These are phyloP conservation scores for Mandrillus leucophaeus DNA, from an alignment of 2,113 vertebrate species.

Conservation along the genomic window DNA sequence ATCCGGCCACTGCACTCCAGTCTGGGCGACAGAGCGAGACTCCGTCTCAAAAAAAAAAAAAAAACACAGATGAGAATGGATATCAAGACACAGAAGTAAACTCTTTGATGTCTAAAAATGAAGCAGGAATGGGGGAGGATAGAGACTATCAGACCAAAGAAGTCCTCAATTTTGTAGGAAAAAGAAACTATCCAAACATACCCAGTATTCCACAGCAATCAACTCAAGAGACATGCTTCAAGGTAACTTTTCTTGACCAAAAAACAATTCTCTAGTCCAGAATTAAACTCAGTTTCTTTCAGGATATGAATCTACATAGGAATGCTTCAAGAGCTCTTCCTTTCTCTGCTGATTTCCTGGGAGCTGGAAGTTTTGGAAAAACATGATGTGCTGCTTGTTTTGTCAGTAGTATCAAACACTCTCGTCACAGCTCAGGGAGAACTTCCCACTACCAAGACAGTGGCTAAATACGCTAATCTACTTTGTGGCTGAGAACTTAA, in stretches of 20 bases:
- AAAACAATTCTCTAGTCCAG: background rate
- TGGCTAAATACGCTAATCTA: conserved; percentile 82
- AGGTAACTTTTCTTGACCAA: background rate
- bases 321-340: background rate
- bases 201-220: background rate
- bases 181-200: background rate
- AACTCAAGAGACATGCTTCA: background rate
- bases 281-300: background rate
- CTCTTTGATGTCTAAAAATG: background rate
- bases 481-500: conserved; percentile 84
- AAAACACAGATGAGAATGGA: background rate
- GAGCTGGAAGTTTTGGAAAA: background rate
- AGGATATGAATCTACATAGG: background rate
- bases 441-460: conserved; percentile 74
- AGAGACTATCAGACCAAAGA: background rate
- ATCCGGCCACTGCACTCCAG: no score
- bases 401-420: background rate
- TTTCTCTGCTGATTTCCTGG: background rate
- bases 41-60: no score
- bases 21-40: no score
- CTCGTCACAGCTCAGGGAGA: background rate
- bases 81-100: conserved; percentile 26
- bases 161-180: background rate
- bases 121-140: background rate
- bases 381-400: background rate